phyloP scores from a whole-genome alignment of 2,888 invertebrate genomes.

The Oeneis ivallda region DNA sequence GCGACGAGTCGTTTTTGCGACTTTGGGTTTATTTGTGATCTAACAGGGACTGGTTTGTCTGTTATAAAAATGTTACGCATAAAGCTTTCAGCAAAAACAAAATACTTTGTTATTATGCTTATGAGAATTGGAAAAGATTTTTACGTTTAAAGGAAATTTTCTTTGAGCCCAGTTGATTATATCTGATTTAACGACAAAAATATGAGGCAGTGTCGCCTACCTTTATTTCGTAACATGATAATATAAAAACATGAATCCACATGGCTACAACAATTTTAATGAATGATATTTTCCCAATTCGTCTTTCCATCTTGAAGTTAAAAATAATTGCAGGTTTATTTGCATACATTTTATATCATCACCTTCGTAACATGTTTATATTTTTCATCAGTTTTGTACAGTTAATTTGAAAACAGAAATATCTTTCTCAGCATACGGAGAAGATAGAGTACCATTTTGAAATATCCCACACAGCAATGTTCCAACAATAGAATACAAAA shows the following conservation, averaged over 20 bases:
- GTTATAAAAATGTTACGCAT: constrained; percentile 26
- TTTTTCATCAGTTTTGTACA: neutral
- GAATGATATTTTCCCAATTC: neutral
- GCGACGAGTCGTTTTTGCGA: neutral
- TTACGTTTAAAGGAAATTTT: constrained; percentile 19
- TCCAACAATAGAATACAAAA: constrained; percentile 34
- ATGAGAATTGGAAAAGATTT: constrained; percentile 21
- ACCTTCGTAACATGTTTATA: neutral
- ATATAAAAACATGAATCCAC: neutral
- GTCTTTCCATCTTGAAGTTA: neutral
- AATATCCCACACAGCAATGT: constrained; percentile 30
- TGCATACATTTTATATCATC: no score
- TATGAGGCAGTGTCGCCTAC: neutral
- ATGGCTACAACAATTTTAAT: neutral
- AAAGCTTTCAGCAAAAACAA: constrained; percentile 28
- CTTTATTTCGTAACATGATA: neutral
- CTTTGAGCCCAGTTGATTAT: constrained; percentile 7
- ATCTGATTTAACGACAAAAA: constrained; percentile 10
- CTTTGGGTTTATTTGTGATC: constrained; percentile 55
- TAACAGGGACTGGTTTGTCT: constrained; percentile 35
- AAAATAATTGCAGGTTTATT: neutral
- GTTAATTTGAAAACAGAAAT: neutral
- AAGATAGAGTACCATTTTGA: constrained; percentile 17
- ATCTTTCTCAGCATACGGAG: constrained; percentile 1
- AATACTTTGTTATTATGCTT: constrained; percentile 29